A percentile compares a stretch with the other conserved stretches of the same genome.
These are phyloP conservation scores for Macaca fascicularis DNA, from an alignment of 2,113 vertebrate genomes.

Conservation along the genomic window T2T-MFA8v1.1 NC_088379.1:156086001-156086500, in stretches of 20 bases:
- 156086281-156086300: conserved; percentile 14
- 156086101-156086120: conserved; percentile 81
- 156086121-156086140: conserved; percentile 89
- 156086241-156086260: not conserved
- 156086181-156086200: not conserved
- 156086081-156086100: conserved; percentile 71
- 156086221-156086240: not conserved
- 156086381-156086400: not conserved
- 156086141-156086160: conserved; percentile 79
- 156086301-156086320: not conserved
- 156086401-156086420: not conserved
- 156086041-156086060: conserved; percentile 80
- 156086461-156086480: not conserved
- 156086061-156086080: conserved; percentile 77
- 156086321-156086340: conserved; percentile 14
- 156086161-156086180: not conserved
- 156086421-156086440: not conserved
- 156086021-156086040: conserved; percentile 77
- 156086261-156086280: conserved; percentile 46
- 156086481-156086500: not conserved
- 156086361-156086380: not conserved
- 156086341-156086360: conserved; percentile 3
- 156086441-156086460: not conserved
- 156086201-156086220: not conserved
- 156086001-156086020: conserved; percentile 85